Base-by-base conservation (phyloP, 2,113 vertebrate genomes). In the Corvus cornix region DNA sequence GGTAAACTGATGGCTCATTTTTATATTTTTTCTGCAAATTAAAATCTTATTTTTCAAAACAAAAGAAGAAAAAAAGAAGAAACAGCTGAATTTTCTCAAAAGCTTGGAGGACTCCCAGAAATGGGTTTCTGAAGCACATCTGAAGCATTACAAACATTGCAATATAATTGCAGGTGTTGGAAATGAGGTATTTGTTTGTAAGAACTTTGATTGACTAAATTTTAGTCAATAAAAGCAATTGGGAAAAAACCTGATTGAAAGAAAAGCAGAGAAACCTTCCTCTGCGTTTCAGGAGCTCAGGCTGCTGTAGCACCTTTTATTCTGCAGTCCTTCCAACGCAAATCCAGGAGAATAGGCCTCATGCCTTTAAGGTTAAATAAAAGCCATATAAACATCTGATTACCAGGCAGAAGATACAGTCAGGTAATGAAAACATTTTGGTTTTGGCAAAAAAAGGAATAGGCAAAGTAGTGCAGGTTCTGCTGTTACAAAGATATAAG, bases 341-440 rank as follows among this genome's bases (percentile, higher is more conserved):
- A 68, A 87, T 64, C 51, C 69, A 73, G 43, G 51, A 86, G 80
- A 89, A 68, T 2, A 82, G 28, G 23, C 37, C 58, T 93, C 3
- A 1, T n/a, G 20, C 75, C 41, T 86, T 67, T 64, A 88, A 90
- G 52, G 60, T 81, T 92, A 90, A 90, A 90, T 90, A 84, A 49
- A 84, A 93, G 64, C 30, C 56, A 26, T 55, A 24, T 43, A 93
- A 86, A 83, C 84, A 96, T 93, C 92, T 90, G 85, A 94, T 78
- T 90, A 62, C 95, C 93, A 93, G 92, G 94, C 90, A 94, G 67
- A 62, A 96, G 70, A 93, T 83, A 51, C 13, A 64, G 73, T 78
- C 83, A 84, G 60, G 86, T 78, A 88, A 92, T 84, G 72, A 77
- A 55, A 94, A 39, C 43, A 48, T 56, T 94, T 67, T 62, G 85